Base-by-base conservation (phyloP, 1,140 invertebrate species). In the Trypoxylus dichotomus region DNA sequence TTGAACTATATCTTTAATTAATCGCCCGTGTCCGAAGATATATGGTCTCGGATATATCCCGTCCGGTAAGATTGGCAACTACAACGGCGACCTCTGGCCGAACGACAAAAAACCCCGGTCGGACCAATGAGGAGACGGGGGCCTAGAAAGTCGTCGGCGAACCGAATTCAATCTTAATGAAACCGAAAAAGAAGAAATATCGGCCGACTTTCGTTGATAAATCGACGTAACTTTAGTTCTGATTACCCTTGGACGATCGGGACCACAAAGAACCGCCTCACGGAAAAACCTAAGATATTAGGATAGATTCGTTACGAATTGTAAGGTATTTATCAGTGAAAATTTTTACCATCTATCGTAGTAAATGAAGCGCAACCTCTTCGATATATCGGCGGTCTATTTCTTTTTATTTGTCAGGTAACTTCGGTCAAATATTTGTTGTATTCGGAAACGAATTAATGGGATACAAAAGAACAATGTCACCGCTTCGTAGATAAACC, bases 171-270 rank as follows among this genome's bases (percentile, higher is more conserved):
- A 73, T 73, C 71, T 73, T 81, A 80, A 81, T 80, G 80, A 81
- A 80, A 81, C 78, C 72, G 78, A 76, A 81, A 82, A 82, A 81
- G 77, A 81, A 79, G 80, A 82, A 81, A 82, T 81, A 81, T 78
- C 75, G 79, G 41, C 76, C 58, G 79, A 79, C 79, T 81, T 80
- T 79, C 43, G 76, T 78, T 82, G 81, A 83, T 82, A 82, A 82
- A 83, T 83, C 82, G 80, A 11, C 24, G 32, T 43, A 80, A 81
- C 81, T 83, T 83, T 83, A 79, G 81, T 83, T 74, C 82, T 81
- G 82, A 82, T 83, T 83, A 83, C 81, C 79, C 58, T 79, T 78
- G 71, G 77, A 19, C 21, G 60, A 63, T 79, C 76, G 60, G 74
- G 78, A 76, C 79, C 79, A 83, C 82, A 83, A 83, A 83, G 77